Conservation (phyloP, 2,888 invertebrate species). For the Hypolimnas misippus region DNA sequence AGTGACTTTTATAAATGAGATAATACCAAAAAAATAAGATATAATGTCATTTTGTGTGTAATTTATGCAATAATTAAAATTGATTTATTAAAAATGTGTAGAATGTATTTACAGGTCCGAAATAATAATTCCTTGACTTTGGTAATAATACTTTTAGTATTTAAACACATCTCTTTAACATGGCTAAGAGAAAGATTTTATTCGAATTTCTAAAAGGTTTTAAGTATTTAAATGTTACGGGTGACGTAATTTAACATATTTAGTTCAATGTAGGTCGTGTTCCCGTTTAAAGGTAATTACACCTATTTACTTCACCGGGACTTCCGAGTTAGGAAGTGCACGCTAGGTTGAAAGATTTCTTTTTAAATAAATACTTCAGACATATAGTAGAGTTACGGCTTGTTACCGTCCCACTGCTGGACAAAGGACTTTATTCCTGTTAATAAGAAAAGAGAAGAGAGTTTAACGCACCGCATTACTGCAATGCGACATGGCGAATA, state of each 20-base stretch:
- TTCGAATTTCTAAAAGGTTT: constrained; percentile 8
- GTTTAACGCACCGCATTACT: no score
- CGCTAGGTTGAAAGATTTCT: background rate
- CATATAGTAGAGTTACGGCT: no score
- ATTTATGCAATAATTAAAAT: no score
- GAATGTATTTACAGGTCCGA: no score
- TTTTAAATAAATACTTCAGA: constrained; percentile 3
- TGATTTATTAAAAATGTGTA: no score
- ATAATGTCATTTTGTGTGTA: no score
- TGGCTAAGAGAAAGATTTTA: constrained; percentile 1
- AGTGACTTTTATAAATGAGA: no score
- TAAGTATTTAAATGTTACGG: constrained; percentile 2
- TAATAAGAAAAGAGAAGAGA: no score
- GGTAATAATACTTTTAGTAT: background rate
- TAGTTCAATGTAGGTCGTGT: constrained; percentile 31
- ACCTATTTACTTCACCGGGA: constrained; percentile 22
- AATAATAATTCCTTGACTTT: background rate
- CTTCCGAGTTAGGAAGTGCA: constrained; percentile 21
- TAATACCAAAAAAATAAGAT: no score
- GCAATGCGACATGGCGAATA: no score
- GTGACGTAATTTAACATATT: constrained; percentile 22
- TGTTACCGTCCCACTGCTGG: no score
- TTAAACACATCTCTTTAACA: background rate
- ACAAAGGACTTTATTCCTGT: no score
- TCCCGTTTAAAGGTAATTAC: constrained; percentile 32